A percentile compares a stretch with the other conserved stretches of the same genome.
These are phyloP conservation scores for Tetraodon nigroviridis DNA, from an alignment of 2,113 vertebrate genomes.

Conservation along the genomic window DNA sequence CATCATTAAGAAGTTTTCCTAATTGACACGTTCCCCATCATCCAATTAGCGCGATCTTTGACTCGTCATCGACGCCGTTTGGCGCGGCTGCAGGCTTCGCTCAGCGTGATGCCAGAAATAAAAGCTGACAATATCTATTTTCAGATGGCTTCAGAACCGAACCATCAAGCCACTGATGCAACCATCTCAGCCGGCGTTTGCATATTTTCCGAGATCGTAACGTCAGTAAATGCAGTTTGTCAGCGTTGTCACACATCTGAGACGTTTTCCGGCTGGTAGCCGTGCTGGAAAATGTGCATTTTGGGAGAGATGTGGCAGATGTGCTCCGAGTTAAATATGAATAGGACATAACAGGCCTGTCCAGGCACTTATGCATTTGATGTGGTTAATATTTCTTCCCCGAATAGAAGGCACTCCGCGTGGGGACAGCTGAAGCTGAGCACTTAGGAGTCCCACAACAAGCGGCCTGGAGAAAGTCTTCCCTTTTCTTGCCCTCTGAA, in stretches of 20 bases:
- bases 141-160: constrained; percentile 37
- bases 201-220: constrained; percentile 29
- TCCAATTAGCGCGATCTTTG: constrained; percentile 56
- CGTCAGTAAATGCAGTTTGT: constrained; percentile 57
- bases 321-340: constrained; percentile 73
- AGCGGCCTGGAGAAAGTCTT: constrained; percentile 54
- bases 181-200: constrained; percentile 29
- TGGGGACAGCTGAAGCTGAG: constrained; percentile 50
- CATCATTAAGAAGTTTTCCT: constrained; percentile 73
- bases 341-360: constrained; percentile 73
- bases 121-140: constrained; percentile 27
- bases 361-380: constrained; percentile 69
- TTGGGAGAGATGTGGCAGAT: constrained; percentile 60
- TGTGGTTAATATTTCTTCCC: constrained; percentile 73
- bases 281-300: constrained; percentile 63
- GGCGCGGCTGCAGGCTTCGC: constrained; percentile 32
- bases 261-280: constrained; percentile 53
- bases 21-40: constrained; percentile 71
- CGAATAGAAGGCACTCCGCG: constrained; percentile 66
- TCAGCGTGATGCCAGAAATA: constrained; percentile 17
- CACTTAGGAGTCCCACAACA: constrained; percentile 67
- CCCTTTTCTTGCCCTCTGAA: constrained; percentile 62
- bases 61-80: constrained; percentile 46
- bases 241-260: constrained; percentile 56
- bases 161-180: constrained; percentile 16